These are phyloP conservation scores for Chalcis sispes DNA, from an alignment of 2,888 invertebrate genomes.

Conservation along the genomic window DNA sequence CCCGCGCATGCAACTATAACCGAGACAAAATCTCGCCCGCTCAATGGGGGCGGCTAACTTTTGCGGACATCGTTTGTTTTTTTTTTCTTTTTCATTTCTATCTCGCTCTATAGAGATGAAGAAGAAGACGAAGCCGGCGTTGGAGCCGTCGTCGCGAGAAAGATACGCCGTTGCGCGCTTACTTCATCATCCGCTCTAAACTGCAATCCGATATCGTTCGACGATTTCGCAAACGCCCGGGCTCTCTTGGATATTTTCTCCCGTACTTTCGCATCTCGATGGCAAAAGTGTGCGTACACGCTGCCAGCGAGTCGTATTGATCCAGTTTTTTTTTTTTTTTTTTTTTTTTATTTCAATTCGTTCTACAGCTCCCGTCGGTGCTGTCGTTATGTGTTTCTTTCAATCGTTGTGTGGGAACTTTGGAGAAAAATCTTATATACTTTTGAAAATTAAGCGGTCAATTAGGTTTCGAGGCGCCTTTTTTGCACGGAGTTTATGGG, in stretches of 20 bases:
- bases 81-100: no score
- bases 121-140: no score
- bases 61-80: not conserved
- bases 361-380: not conserved
- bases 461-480: constrained; percentile 5
- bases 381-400: constrained; percentile 28
- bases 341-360: not conserved
- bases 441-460: constrained; percentile 35
- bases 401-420: constrained; percentile 36
- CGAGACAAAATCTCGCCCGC: constrained; percentile 13
- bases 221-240: constrained; percentile 29
- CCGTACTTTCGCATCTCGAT: constrained; percentile 31
- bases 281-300: not conserved
- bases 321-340: constrained; percentile 40
- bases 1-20: not conserved
- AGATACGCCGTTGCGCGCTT: constrained; percentile 17
- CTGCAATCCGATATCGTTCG: constrained; percentile 34
- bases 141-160: not conserved
- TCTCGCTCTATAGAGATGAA: not conserved
- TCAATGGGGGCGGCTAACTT: not conserved
- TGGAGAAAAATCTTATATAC: constrained; percentile 29
- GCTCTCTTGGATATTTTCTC: constrained; percentile 18
- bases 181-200: constrained; percentile 49
- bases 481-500: not conserved
- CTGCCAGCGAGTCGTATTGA: constrained; percentile 21